Percentiles rank a stretch among this genome's conserved stretches.
phyloP scores from a whole-genome alignment of 1,140 invertebrate genomes.

The Periplaneta americana region DNA sequence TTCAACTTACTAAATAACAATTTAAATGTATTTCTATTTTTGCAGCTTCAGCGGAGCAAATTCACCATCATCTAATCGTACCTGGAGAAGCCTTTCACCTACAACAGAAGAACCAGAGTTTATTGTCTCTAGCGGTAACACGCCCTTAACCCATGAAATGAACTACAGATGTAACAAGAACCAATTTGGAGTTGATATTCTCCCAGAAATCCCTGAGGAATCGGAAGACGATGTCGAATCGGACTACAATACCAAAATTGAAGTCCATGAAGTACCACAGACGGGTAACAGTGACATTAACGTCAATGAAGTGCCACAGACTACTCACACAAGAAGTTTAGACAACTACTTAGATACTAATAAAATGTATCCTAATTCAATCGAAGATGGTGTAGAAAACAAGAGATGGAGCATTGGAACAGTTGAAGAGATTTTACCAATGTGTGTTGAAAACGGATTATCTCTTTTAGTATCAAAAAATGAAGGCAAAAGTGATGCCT shows the following conservation, averaged over 20 bases:
- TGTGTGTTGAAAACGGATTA: background rate
- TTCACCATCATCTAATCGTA: background rate
- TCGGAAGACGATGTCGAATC: background rate
- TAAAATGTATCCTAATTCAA: background rate
- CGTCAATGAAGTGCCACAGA: background rate
- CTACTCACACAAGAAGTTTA: background rate
- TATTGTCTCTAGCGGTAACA: background rate
- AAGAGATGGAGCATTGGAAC: background rate
- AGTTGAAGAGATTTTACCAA: background rate
- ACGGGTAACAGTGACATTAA: background rate
- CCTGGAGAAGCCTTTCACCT: background rate
- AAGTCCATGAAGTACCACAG: background rate
- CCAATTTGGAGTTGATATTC: background rate
- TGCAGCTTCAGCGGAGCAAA: background rate
- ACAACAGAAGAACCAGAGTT: background rate
- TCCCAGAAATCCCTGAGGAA: background rate
- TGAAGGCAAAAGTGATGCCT: too few relatives aligned
- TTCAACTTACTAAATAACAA: background rate
- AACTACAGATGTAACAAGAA: background rate
- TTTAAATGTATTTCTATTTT: background rate
- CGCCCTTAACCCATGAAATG: background rate
- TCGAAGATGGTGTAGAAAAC: background rate
- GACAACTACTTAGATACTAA: background rate
- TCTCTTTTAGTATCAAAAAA: too few relatives aligned
- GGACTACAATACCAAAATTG: background rate